Conservation (phyloP, 2,113 vertebrate genomes). For the Rhodinocichla rosea region DNA sequence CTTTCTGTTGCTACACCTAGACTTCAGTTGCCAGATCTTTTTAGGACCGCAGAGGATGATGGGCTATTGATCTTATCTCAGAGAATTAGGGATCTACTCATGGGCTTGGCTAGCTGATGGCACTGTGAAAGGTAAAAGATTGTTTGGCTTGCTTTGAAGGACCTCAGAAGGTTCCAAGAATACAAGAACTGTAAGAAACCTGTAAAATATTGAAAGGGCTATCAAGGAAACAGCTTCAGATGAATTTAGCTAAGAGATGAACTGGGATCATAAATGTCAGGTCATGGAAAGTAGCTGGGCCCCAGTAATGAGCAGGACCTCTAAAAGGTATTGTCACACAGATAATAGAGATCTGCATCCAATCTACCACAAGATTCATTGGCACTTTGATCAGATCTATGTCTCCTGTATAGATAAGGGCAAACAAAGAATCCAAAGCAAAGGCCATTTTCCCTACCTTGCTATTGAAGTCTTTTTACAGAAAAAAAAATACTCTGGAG, state of each 20-base stretch:
- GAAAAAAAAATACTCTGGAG: conserved; percentile 43
- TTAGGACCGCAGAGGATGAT: not conserved
- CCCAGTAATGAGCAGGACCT: conserved; percentile 36
- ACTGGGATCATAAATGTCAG: conserved; percentile 24
- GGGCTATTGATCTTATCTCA: not conserved
- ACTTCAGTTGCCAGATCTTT: conserved; percentile 5
- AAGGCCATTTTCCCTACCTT: conserved; percentile 41
- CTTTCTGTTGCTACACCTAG: not conserved
- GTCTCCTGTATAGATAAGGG: conserved; percentile 5
- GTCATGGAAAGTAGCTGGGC: conserved; percentile 12
- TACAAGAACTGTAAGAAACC: not conserved
- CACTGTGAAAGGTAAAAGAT: not conserved
- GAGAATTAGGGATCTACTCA: conserved; percentile 10
- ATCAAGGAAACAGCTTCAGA: conserved; percentile 34
- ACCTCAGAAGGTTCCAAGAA: conserved; percentile 20
- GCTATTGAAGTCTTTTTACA: conserved; percentile 51
- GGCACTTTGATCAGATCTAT: conserved; percentile 32
- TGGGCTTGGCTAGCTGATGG: not conserved
- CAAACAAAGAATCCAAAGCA: conserved; percentile 60
- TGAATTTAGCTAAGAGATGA: conserved; percentile 42
- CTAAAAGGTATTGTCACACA: conserved; percentile 15
- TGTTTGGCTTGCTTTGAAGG: conserved; percentile 35
- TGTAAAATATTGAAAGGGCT: not conserved
- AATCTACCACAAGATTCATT: conserved; percentile 42
- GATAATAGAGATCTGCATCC: conserved; percentile 52